phyloP scores from a whole-genome alignment of 2,113 vertebrate genomes.

The Carassius carassius region DNA sequence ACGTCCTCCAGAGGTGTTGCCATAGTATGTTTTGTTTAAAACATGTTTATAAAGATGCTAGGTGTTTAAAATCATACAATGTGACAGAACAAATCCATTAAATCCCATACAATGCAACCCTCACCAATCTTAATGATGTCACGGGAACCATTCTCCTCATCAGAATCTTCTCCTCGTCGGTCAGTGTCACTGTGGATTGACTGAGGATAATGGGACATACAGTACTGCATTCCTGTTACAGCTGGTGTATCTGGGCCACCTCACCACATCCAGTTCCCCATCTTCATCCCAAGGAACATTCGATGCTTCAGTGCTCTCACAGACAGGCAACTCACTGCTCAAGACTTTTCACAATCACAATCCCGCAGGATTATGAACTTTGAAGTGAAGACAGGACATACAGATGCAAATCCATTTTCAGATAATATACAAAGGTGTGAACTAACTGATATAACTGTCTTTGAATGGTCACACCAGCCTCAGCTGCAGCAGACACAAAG shows the following conservation, averaged over 20 bases:
- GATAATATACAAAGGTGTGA: not conserved
- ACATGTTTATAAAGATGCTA: too few relatives aligned
- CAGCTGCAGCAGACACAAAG: not conserved
- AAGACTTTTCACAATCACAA: conserved; percentile 15
- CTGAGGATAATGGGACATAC: conserved; percentile 79
- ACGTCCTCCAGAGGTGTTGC: conserved; percentile 86
- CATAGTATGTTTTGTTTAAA: conserved; percentile 81
- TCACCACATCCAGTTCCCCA: conserved; percentile 85
- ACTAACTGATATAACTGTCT: too few relatives aligned
- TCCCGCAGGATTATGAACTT: conserved; percentile 81
- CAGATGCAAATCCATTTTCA: conserved; percentile 44
- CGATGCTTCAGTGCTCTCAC: conserved; percentile 21
- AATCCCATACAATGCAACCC: not conserved
- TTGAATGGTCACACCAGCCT: not conserved
- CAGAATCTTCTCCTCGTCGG: conserved; percentile 55
- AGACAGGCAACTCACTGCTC: not conserved
- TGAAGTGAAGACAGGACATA: conserved; percentile 83
- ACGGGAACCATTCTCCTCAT: conserved; percentile 36
- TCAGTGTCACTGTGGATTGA: conserved; percentile 65
- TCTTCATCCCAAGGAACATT: conserved; percentile 81
- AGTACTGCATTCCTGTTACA: conserved; percentile 66
- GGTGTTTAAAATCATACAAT: not conserved
- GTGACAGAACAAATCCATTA: not conserved
- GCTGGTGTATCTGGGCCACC: conserved; percentile 68
- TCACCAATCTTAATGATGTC: conserved; percentile 64